Conservation (phyloP, 2,797 vertebrate species). For the Triplophysa bombifrons region DNA sequence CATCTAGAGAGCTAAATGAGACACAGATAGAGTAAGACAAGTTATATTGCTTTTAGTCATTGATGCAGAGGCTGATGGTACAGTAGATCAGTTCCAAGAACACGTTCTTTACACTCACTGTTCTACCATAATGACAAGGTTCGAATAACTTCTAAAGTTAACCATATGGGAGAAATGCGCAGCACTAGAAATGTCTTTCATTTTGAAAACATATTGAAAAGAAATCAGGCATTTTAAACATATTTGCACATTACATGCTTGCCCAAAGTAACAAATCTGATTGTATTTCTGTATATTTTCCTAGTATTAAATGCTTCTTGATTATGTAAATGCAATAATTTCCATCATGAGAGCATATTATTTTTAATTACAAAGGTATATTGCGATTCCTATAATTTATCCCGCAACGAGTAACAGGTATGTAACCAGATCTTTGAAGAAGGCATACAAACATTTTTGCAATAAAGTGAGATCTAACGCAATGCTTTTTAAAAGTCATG, state of each 20-base stretch:
- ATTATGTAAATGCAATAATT: not conserved
- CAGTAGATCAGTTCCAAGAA: not conserved
- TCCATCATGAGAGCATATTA: slow-evolving; percentile 19
- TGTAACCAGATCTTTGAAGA: not conserved
- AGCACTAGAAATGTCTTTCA: not conserved
- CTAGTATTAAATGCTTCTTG: slow-evolving; percentile 3
- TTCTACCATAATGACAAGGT: not conserved
- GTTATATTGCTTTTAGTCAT: not conserved
- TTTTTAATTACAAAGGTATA: slow-evolving; percentile 35
- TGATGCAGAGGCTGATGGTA: not conserved
- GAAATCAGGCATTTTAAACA: not conserved
- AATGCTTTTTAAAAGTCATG: slow-evolving; percentile 11
- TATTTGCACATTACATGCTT: not conserved
- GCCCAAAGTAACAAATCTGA: no score
- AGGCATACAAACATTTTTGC: not conserved
- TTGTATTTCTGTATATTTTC: not conserved
- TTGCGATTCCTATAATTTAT: slow-evolving; percentile 34
- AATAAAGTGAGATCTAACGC: not conserved
- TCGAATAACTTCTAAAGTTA: not conserved
- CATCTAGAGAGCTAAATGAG: no score
- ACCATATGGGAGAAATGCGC: not conserved
- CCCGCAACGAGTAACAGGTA: slow-evolving; percentile 21
- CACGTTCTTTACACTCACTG: not conserved
- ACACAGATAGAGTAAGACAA: not conserved
- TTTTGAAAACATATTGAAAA: not conserved